Base-by-base conservation (phyloP, 2,113 vertebrate species). In the Syngnathus typhle region DNA sequence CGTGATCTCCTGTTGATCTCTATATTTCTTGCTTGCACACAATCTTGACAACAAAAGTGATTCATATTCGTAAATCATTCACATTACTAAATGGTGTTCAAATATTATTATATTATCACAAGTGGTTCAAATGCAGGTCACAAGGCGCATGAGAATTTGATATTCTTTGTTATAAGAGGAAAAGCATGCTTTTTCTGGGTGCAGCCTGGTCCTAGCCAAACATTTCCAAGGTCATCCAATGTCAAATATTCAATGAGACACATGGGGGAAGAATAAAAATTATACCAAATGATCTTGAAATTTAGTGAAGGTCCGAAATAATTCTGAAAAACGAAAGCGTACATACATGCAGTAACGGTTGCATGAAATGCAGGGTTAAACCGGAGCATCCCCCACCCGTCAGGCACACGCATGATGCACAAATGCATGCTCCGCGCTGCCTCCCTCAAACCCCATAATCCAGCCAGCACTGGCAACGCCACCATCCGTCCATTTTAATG, bases 401-500 rank as follows among this genome's bases (percentile, higher is more conserved):
- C 72, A 76, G 71, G 67, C 72, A 10, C 69, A 1, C 61, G 16
- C 69, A 1, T 65, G 71, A 47, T 52, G 61, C 63, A 72, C 74
- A 69, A 58, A 74, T 19, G 69, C 66, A 70, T 60, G 58, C 51
- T 49, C 65, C 64, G 72, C 64, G 60, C 70, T 16, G 32, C 76
- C 74, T 70, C 68, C 69, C 71, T 76, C 77, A 79, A 77, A 77
- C 79, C 77, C 67, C 70, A 76, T 81, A 85, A 86, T 82, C 76
- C 81, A 81, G 65, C 74, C 66, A 63, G 63, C 75, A 75, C 60
- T 71, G 67, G 64, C 71, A 77, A 55, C 74, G 69, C 65, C 72
- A 70, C 63, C 80, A 78, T 69, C 73, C 80, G 76, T 84, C 87
- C 83, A 86, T 88, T 87, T 87, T 85, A 86, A 85, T 84, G 83